Base-by-base conservation (phyloP, 2,113 vertebrate species). In the Atractosteus spatula region DNA sequence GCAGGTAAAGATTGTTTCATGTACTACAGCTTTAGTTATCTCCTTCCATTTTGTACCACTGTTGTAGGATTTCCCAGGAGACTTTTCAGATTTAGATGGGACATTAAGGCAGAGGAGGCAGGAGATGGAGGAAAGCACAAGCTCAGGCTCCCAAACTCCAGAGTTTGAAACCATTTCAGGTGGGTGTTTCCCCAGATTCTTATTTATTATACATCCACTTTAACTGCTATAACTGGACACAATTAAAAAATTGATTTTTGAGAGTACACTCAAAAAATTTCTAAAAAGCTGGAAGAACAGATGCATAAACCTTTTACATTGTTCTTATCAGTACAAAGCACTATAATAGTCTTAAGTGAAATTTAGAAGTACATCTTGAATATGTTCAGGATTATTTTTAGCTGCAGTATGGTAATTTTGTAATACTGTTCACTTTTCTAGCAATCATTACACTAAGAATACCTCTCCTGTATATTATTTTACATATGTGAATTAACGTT, bases 131-230 rank as follows among this genome's bases (percentile, higher is more conserved):
- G 95, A 95, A 66, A 96, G 93, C 78, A 98, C 95, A 85, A 97
- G 95, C 76, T 96, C 95, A 10, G 95, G 95, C 54, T 98, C 94
- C 7, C 95, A 95, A 78, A 94, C 91, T 2, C 93, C 91, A 1
- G 94, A 96, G 73, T 88, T 92, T 0, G 90, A 96, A 66, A 94
- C 94, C 81, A 91, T 91, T 3, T 81, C 91, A 85, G 95, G 96
- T 98, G 78, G 71, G 89, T 76, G 14, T 41, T 3, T 70, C 71
- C 55, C 56, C 13, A 61, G 5, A 7, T 3, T 16, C 3, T 65
- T 7, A 43, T 6, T 59, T 14, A 41, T 62, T 8, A n/a, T 3
- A 43, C 41, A 59, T n/a, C n/a, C 13, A 3, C 5, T 59, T 2
- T 29, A 29, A 29, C 29, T 29, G 29, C 2, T 29, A 29, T 29